Evolutionary conservation across 2,888 invertebrate genomes (phyloP), one percentile per base, ranked within the genome.

Genomic region (Cataglyphis cursor): DNA sequence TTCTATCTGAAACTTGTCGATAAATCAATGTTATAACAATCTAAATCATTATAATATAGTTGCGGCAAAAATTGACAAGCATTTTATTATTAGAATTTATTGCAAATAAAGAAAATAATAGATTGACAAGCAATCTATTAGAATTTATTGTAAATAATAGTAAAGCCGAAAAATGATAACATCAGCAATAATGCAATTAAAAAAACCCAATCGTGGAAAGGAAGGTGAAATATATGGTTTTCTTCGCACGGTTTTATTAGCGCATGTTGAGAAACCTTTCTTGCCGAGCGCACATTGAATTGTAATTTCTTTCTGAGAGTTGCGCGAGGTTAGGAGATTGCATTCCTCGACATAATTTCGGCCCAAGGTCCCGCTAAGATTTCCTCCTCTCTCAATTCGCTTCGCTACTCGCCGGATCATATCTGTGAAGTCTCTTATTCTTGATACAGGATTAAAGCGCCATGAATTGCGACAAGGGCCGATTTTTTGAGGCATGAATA

Each of bases 311-410:
- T 87, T 78, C 51, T 68, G 48, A 85, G 81, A 84, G 87, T 90
- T 90, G 85, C 86, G 74, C 88, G 84, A 83, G 85, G 85, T 86
- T 87, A 73, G 75, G 73, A 82, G 85, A 88, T 90, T 85, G 86
- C 85, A 84, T 91, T 91, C 91, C 84, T 66, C 68, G 87, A 91
- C 90, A 84, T 66, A 87, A 91, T 91, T 87, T 87, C 62, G 81
- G 59, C 48, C 59, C 82, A 64, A 81, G 83, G 81, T 66, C 70
- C 48, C 80, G n/a, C 65, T 62, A 44, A 54, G 57, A 54, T 85
- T 88, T 85, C 62, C 74, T 82, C 59, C 24, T 73, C 78, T 72
- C 82, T 81, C 81, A 62, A 83, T 81, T 88, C 83, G 64, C 65
- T 66, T 64, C 57, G 51, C 72, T 82, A 65, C 57, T 70, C 57